Base-by-base conservation (phyloP, 1,140 invertebrate species). In the Cephus cinctus region DNA sequence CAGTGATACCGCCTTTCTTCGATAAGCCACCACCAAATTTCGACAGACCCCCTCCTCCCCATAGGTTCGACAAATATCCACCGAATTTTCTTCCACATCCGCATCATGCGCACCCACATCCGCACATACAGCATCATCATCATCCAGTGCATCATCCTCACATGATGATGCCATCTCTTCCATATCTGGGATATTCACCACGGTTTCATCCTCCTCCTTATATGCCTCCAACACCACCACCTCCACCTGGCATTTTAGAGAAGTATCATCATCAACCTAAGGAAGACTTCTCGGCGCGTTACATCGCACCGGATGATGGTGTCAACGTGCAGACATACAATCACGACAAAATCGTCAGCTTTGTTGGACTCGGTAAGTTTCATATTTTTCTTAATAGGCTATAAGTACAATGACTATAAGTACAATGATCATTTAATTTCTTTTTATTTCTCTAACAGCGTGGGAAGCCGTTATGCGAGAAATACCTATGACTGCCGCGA, bases 321-420 rank as follows among this genome's bases (percentile, higher is more conserved):
- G 49, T 67, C 27, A 65, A 70, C 43, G 58, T 71, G 48, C 67
- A 69, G 25, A 71, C 61, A 48, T 76, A 76, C 59, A 80, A 82
- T 57, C 76, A 83, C 57, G 81, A 82, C 54, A 83, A 82, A 62
- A 81, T 86, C 61, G 78, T 85, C 43, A 79, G 80, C 57, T 86
- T 81, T 61, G 81, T 86, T 54, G 81, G 78, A 38, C 56, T 73
- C 56, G 81, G 84, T 85, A 57, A 74, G 79, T 71, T 21, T 32
- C 39, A 15, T 25, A 18, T 27, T 8, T 4, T 32, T 30, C 32
- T 6, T 22, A 11, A 19, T 27, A 40, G n/a, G 6, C 16, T 40
- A 19, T 21, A 16, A 40, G 3, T 19, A 15, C 3, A 15, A 20
- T 11, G 21, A 2, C 2, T 3, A 23, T 11, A 42, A 42, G 16